Evolutionary conservation across 2,113 vertebrate species (phyloP).

Genomic region (Plestiodon gilberti): DNA sequence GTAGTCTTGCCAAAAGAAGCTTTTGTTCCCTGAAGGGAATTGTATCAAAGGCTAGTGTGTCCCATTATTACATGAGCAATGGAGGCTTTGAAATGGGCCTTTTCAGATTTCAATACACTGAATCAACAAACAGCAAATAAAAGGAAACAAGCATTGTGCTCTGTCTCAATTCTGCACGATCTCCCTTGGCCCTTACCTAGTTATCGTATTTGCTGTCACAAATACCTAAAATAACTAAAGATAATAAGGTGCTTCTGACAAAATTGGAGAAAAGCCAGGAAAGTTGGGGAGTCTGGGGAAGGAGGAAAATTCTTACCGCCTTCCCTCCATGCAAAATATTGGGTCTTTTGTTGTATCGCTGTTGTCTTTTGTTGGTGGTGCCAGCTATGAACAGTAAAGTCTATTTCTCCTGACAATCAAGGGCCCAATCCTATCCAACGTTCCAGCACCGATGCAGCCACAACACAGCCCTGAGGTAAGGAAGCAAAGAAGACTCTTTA

Average conservation of each 20-base stretch:
- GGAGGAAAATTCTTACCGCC: neutral
- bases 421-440: too few relatives aligned
- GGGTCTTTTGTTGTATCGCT: neutral
- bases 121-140: constrained; percentile 45
- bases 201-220: constrained; percentile 49
- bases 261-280: constrained; percentile 33
- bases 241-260: constrained; percentile 2
- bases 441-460: too few relatives aligned
- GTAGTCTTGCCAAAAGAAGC: constrained; percentile 69
- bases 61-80: constrained; percentile 64
- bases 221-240: constrained; percentile 23
- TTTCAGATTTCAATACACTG: constrained; percentile 60
- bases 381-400: neutral
- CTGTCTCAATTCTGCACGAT: constrained; percentile 43
- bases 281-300: neutral
- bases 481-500: too few relatives aligned
- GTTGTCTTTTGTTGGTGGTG: neutral
- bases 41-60: constrained; percentile 72
- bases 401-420: neutral
- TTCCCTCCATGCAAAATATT: neutral
- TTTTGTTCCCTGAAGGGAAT: constrained; percentile 70
- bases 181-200: constrained; percentile 52
- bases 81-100: constrained; percentile 58
- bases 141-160: constrained; percentile 61
- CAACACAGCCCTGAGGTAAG: too few relatives aligned